Base-by-base conservation (phyloP, 2,888 invertebrate species). In the Drosophila mulleri region DNA sequence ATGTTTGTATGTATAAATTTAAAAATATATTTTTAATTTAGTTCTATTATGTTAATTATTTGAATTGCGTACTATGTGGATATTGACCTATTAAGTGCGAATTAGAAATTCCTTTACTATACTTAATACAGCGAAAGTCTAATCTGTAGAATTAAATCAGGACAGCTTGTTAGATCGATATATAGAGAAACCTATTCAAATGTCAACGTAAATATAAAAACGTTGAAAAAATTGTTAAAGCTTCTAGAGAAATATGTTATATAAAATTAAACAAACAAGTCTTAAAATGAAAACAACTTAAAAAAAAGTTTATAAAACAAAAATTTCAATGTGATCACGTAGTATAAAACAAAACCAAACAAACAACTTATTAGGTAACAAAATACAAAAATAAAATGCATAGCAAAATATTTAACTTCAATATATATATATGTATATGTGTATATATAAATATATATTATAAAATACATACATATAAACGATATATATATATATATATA, bases 291-390 rank as follows among this genome's bases (percentile, higher is more conserved):
- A 67, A 75, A 75, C 9, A 47, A n/a, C 16, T 29, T 11, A 79
- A 70, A 50, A 32, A 18, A 50, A 50, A 32, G 89, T 84, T 84
- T 84, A 80, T 84, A 90, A 87, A 89, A 90, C 90, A 87, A 90
- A 78, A 90, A 65, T 90, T 86, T 86, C 73, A 86, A 85, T 86
- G 85, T 86, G 85, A 86, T 86, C 89, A 86, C 90, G 70, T 86
- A 86, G 85, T 75, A 81, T 89, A 87, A 76, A 70, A 16, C 3
- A 53, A 53, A 53, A 48, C 29, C n/a, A 29, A 32, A n/a, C 29
- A 29, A 50, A 50, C 18, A 77, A 79, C 61, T 69, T 81, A 74
- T 60, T 74, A 77, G 64, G 72, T 81, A 87, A 61, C 53, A 73
- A 82, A 23, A 37, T 59, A 67, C 58, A 62, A 62, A 60, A 16